Evolutionary conservation across 2,888 invertebrate genomes (phyloP).

Genomic region (Diploptera punctata): DNA sequence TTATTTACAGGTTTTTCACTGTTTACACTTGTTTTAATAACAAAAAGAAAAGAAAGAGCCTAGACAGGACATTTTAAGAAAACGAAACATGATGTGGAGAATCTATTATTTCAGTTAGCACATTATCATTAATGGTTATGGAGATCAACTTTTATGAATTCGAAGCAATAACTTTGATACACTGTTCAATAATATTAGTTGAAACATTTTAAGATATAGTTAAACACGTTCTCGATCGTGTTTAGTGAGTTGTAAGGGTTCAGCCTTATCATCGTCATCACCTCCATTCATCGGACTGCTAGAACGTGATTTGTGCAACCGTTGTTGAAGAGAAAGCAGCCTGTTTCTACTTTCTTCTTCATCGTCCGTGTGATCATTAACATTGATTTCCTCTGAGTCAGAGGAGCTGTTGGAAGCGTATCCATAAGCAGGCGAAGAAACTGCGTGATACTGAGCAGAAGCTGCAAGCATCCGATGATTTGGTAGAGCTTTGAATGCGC

Average conservation of each 20-base stretch:
- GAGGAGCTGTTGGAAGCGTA: constrained; percentile 56
- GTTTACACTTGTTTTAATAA: too few relatives aligned
- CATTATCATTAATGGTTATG: too few relatives aligned
- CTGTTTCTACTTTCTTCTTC: constrained; percentile 37
- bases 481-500: constrained; percentile 71
- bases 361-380: constrained; percentile 77
- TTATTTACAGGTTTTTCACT: too few relatives aligned
- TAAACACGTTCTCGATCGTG: constrained; percentile 63
- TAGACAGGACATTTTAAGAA: too few relatives aligned
- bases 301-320: neutral
- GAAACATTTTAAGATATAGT: too few relatives aligned
- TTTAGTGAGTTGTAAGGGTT: constrained; percentile 74
- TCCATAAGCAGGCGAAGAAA: constrained; percentile 52
- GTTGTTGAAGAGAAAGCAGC: constrained; percentile 67
- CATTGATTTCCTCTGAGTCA: constrained; percentile 83
- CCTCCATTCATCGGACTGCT: constrained; percentile 51
- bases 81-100: too few relatives aligned
- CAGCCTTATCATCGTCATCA: constrained; percentile 56
- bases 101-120: too few relatives aligned
- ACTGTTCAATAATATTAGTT: too few relatives aligned
- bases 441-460: constrained; percentile 48
- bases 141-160: too few relatives aligned
- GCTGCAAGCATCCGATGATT: constrained; percentile 45
- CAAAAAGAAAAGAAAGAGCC: too few relatives aligned
- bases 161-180: too few relatives aligned